Base-by-base conservation (phyloP, 2,888 invertebrate genomes). In the Thalpophila matura region DNA sequence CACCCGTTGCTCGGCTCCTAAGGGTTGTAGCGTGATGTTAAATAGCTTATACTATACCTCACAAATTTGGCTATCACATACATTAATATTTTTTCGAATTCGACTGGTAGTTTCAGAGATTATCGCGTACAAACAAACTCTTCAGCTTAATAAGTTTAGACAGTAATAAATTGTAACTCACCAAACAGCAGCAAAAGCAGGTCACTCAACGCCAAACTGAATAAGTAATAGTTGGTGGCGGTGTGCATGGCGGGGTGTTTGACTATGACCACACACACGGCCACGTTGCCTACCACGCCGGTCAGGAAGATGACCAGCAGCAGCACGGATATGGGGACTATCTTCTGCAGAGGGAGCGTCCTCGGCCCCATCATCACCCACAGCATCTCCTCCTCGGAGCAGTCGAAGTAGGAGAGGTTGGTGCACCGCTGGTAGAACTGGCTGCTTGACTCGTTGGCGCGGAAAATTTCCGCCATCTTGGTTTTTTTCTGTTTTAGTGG, bases 211-310 rank as follows among this genome's bases (percentile, higher is more conserved):
- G 99, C 98, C 90, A 98, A 92, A 86, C 97, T 98, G 94, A 98
- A 98, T 46, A 99, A 95, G 86, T 99, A 99, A 87, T 98, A 99
- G 87, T 99, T 99, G 0, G 99, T 99, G 0, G 98, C 97, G 0
- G 98, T 98, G 82, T 98, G 98, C 97, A 99, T 97, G 6, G 97
- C 96, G 0, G 96, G 95, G 84, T 98, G 98, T 29, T 96, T 96
- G 7, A 97, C 96, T 53, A 99, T 98, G 12, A 99, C 98, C 38
- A 97, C 95, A 85, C 98, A 98, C 6, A 98, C 98, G 3, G 97
- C 96, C 24, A 97, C 92, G 86, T 99, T 99, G 3, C 99, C 99
- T 45, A 97, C 93, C 31, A 98, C 95, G 0, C 98, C 98, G 0
- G 98, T 97, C 45, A 98, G 90, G 88, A 98, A 98, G 66, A 98